Conservation (phyloP, 2,113 vertebrate species). For the Petaurus breviceps region DNA sequence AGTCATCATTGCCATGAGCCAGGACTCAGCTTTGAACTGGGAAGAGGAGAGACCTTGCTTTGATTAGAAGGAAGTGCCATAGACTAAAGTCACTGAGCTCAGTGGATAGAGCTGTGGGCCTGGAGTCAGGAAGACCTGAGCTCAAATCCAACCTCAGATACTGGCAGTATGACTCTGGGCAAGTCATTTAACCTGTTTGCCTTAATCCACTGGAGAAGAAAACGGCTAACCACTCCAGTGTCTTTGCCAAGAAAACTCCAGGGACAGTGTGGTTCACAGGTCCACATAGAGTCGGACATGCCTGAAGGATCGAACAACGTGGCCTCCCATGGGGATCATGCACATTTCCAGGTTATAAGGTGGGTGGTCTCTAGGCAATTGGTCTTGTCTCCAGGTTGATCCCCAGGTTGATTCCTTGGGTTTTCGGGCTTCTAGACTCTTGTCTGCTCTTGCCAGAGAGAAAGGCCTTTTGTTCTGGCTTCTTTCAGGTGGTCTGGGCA, state of each 20-base stretch:
- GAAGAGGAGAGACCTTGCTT: neutral
- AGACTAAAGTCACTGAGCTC: neutral
- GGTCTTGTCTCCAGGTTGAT: neutral
- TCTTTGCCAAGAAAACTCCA: neutral
- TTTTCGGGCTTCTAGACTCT: neutral
- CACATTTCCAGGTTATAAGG: neutral
- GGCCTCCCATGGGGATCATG: neutral
- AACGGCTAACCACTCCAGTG: neutral
- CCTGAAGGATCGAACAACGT: neutral
- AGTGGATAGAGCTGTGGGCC: neutral
- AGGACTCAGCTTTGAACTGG: neutral
- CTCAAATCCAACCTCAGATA: neutral
- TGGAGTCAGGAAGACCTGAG: neutral
- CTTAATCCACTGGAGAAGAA: neutral
- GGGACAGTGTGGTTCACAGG: neutral
- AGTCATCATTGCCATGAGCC: neutral
- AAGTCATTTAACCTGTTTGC: neutral
- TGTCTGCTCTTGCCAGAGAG: neutral
- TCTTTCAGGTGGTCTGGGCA: conserved; percentile 84
- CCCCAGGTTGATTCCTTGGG: neutral
- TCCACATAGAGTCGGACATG: neutral
- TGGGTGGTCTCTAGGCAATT: neutral
- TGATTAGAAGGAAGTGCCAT: neutral
- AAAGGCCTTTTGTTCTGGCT: neutral
- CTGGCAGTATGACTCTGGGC: neutral